These are phyloP conservation scores for Etheostoma perlongum DNA, from an alignment of 2,797 vertebrate genomes.

Conservation along the genomic window DNA sequence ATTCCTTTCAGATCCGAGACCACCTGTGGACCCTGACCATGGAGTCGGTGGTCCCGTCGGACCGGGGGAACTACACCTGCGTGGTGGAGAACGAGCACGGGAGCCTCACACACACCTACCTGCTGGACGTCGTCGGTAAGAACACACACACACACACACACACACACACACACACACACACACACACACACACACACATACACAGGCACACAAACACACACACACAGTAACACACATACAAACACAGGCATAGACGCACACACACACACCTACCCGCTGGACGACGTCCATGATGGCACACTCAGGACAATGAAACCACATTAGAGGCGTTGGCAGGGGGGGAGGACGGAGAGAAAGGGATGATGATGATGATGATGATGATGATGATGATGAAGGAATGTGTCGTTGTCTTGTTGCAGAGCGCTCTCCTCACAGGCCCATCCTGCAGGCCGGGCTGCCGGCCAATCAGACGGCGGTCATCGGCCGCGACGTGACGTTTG, in stretches of 20 bases:
- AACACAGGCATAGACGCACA: no score
- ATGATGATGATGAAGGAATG: background rate
- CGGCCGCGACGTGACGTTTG: slow-evolving; percentile 90
- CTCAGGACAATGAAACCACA: no score
- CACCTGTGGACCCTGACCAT: slow-evolving; percentile 94
- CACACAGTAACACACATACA: no score
- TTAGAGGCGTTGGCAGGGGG: no score
- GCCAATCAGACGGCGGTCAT: slow-evolving; percentile 91
- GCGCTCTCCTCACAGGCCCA: slow-evolving; percentile 91
- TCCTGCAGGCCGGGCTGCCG: slow-evolving; percentile 91
- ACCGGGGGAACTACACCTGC: slow-evolving; percentile 95
- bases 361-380: no score
- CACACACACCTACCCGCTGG: no score
- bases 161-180: no score
- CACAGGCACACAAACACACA: no score
- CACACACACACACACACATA: no score
- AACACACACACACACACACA: no score
- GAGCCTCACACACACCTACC: slow-evolving; percentile 92
- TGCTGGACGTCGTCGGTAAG: slow-evolving; percentile 94
- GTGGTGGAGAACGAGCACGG: slow-evolving; percentile 92
- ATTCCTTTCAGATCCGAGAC: slow-evolving; percentile 85
- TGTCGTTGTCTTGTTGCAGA: slow-evolving; percentile 68
- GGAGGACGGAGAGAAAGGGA: no score
- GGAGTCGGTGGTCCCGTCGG: slow-evolving; percentile 93
- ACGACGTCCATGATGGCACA: no score